Conservation (phyloP, 2,113 vertebrate species). For the Microtus ochrogaster region DNA sequence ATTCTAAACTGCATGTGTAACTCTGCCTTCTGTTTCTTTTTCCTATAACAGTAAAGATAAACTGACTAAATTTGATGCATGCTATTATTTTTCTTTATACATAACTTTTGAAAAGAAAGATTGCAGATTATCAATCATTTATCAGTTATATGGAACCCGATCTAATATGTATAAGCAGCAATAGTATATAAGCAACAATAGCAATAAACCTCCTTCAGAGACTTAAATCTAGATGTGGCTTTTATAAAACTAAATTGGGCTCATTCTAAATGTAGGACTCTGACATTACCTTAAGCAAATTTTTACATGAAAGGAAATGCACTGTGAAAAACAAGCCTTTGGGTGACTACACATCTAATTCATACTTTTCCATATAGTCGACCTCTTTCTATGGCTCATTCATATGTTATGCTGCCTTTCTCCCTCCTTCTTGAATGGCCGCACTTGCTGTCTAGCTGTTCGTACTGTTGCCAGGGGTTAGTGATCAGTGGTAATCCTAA, state of each 20-base stretch:
- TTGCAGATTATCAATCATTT: neutral
- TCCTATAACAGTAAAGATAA: neutral
- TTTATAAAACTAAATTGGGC: slow-evolving; percentile 2
- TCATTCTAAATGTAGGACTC: neutral
- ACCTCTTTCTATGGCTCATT: neutral
- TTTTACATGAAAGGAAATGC: neutral
- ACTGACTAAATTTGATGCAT: neutral
- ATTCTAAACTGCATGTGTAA: neutral
- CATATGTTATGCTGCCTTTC: neutral
- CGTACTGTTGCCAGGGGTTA: neutral
- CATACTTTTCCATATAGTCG: no score
- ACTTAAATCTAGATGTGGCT: neutral
- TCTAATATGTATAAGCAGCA: neutral
- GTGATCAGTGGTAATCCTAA: neutral
- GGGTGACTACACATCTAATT: neutral
- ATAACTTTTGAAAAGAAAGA: neutral
- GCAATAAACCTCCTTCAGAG: neutral
- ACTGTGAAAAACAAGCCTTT: neutral
- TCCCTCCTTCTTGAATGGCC: neutral
- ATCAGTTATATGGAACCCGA: neutral
- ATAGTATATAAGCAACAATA: neutral
- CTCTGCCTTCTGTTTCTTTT: neutral
- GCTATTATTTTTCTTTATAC: neutral
- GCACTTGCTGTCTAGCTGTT: neutral
- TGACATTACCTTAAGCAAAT: neutral